Evolutionary conservation across 2,113 vertebrate genomes (phyloP).

Genomic region (Varanus salvator): DNA sequence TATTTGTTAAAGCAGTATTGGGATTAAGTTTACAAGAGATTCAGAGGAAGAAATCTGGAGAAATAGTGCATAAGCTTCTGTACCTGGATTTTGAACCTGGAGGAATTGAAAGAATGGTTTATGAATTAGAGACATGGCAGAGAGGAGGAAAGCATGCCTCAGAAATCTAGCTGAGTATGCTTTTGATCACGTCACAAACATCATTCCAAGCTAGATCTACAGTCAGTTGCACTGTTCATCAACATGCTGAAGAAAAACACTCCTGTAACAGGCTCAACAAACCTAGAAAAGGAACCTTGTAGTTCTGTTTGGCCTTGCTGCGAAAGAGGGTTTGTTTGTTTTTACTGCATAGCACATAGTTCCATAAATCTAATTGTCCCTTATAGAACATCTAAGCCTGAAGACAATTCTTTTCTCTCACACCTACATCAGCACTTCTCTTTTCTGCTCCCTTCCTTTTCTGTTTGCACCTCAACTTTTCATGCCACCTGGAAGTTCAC

Average conservation of each 20-base stretch:
- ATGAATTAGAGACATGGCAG: neutral
- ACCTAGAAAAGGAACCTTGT: no score
- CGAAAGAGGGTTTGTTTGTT: no score
- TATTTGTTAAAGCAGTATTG: neutral
- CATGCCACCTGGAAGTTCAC: neutral
- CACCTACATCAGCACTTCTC: constrained; percentile 13
- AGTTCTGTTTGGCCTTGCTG: no score
- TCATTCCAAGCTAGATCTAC: neutral
- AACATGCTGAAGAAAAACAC: no score
- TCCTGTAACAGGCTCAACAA: no score
- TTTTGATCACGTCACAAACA: neutral
- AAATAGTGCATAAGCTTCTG: neutral
- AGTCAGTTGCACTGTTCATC: no score
- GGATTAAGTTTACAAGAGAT: neutral
- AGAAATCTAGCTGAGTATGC: neutral
- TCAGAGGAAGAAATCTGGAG: neutral
- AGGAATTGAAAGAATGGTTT: neutral
- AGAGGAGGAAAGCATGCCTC: neutral
- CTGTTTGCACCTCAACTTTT: no score
- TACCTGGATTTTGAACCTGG: neutral
- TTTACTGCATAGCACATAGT: neutral
- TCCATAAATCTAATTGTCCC: neutral
- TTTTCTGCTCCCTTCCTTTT: constrained; percentile 20
- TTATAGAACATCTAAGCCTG: neutral
- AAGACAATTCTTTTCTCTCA: neutral